Conservation (phyloP, 1,140 invertebrate genomes). For the Sinonovacula constricta region DNA sequence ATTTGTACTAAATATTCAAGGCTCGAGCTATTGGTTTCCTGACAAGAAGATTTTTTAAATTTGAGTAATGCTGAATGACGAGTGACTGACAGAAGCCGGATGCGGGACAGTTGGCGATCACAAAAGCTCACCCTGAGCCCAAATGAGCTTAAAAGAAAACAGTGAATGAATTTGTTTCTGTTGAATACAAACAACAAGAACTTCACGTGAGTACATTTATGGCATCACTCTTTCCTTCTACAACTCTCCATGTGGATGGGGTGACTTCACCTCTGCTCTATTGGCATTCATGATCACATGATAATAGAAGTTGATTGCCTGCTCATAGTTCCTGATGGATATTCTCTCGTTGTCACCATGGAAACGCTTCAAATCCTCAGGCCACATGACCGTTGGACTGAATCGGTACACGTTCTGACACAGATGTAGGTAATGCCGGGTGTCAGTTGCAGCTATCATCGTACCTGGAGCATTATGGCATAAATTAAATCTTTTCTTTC, state of each 20-base stretch:
- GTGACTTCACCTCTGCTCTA: slow-evolving; percentile 48
- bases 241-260: slow-evolving; percentile 59
- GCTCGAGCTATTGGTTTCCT: no score
- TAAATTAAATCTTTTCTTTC: no score
- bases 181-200: neutral
- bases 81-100: no score
- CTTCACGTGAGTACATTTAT: neutral
- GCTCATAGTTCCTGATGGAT: slow-evolving; percentile 79
- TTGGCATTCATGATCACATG: slow-evolving; percentile 81
- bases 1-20: no score
- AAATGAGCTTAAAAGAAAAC: neutral
- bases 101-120: no score
- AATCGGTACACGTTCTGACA: slow-evolving; percentile 81
- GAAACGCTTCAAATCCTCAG: slow-evolving; percentile 77
- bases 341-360: slow-evolving; percentile 82
- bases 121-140: neutral
- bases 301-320: slow-evolving; percentile 81
- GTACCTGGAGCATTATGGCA: slow-evolving; percentile 78
- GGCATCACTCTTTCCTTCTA: neutral
- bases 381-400: slow-evolving; percentile 78
- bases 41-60: no score
- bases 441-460: slow-evolving; percentile 82
- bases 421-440: slow-evolving; percentile 80
- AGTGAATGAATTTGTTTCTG: neutral
- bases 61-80: no score